Evolutionary conservation across 1,140 invertebrate genomes (phyloP).

Genomic region (Drosophila orosa): DNA sequence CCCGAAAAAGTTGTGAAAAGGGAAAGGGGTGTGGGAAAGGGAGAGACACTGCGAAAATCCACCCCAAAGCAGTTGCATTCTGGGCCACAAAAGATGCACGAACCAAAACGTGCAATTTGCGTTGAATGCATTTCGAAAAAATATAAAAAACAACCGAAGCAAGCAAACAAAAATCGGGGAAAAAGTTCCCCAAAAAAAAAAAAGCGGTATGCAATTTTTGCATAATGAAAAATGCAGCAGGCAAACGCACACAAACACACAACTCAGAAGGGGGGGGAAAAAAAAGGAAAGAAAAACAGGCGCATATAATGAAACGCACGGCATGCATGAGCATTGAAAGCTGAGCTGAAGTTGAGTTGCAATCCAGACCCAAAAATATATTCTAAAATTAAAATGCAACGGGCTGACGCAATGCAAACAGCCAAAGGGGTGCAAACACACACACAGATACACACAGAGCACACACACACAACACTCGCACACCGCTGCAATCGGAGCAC

Average conservation of each 20-base stretch:
- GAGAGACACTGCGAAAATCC: constrained; percentile 68
- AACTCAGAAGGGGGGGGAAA: neutral
- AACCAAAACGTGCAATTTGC: constrained; percentile 79
- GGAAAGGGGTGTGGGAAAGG: constrained; percentile 16
- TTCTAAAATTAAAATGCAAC: constrained; percentile 82
- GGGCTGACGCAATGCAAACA: constrained; percentile 79
- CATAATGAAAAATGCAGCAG: constrained; percentile 82
- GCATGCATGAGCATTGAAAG: constrained; percentile 71
- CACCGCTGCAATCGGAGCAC: constrained; percentile 56
- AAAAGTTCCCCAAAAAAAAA: constrained; percentile 60
- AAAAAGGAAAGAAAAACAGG: constrained; percentile 19
- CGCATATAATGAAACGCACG: constrained; percentile 65
- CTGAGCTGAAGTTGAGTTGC: constrained; percentile 65
- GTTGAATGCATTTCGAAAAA: constrained; percentile 77
- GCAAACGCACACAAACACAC: constrained; percentile 46
- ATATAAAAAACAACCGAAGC: constrained; percentile 18
- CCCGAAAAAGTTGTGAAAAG: constrained; percentile 52
- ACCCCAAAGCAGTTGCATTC: constrained; percentile 74
- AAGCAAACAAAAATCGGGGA: constrained; percentile 64
- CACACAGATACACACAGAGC: constrained; percentile 29
- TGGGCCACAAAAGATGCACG: constrained; percentile 77
- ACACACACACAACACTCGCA: constrained; percentile 24
- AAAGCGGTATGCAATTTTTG: constrained; percentile 78
- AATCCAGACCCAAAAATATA: constrained; percentile 83
- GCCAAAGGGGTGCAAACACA: constrained; percentile 74